Evolutionary conservation across 2,888 invertebrate genomes (phyloP).

Genomic region (Nesidiocoris tenuis): DNA sequence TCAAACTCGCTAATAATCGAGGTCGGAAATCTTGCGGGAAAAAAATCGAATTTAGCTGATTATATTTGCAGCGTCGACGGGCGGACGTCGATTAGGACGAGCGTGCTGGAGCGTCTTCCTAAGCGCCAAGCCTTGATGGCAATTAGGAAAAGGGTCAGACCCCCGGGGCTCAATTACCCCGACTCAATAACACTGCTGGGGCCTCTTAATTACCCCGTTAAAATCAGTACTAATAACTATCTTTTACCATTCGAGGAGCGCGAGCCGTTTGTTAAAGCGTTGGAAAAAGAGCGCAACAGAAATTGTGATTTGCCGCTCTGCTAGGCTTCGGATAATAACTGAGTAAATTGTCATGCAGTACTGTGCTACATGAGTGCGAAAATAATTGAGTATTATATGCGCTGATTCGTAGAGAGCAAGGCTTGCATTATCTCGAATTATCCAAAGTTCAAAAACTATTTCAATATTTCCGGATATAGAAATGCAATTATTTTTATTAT

Average conservation of each 20-base stretch:
- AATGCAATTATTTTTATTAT: too few relatives aligned
- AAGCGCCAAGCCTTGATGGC: not conserved
- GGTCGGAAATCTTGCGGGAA: too few relatives aligned
- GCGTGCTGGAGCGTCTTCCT: not conserved
- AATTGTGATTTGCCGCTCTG: not conserved
- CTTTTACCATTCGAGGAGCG: not conserved
- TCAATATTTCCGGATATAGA: too few relatives aligned
- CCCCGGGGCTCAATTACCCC: conserved; percentile 18
- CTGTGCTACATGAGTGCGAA: not conserved
- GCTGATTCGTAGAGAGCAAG: too few relatives aligned
- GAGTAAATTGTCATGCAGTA: too few relatives aligned
- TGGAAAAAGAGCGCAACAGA: not conserved
- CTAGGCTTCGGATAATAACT: too few relatives aligned
- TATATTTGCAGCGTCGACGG: not conserved
- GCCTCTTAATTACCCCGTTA: conserved; percentile 14
- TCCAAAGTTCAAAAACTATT: too few relatives aligned
- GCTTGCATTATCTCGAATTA: too few relatives aligned
- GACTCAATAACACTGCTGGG: conserved; percentile 14
- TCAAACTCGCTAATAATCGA: too few relatives aligned
- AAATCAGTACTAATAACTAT: not conserved
- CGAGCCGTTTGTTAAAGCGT: not conserved
- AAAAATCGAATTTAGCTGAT: not conserved
- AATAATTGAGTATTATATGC: too few relatives aligned
- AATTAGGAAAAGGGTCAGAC: conserved; percentile 19
- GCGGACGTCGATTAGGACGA: not conserved